These are phyloP conservation scores for Chrysotoxum bicinctum DNA, from an alignment of 2,888 invertebrate genomes.

Conservation along the genomic window DNA sequence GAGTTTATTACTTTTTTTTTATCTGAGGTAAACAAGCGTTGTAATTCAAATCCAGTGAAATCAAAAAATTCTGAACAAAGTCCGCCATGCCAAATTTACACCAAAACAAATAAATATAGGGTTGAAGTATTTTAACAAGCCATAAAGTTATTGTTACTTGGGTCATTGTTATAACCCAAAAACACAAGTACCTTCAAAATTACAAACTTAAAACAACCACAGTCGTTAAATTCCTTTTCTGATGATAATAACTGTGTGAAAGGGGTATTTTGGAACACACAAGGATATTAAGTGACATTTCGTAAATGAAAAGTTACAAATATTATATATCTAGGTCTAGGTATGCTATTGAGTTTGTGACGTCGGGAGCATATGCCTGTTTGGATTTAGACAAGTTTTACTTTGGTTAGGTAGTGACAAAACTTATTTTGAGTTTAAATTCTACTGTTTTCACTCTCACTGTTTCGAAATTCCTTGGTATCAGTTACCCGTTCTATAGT, in stretches of 20 bases:
- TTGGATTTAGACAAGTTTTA: not conserved
- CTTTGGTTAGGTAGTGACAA: too few species aligned
- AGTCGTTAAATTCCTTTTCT: not conserved
- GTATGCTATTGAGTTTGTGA: not conserved
- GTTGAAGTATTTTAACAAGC: not conserved
- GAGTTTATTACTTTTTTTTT: not conserved
- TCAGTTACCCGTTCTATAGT: too few species aligned
- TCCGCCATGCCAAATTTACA: not conserved
- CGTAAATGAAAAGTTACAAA: not conserved
- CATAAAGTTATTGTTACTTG: not conserved
- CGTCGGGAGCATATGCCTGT: not conserved
- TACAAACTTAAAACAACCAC: conserved; percentile 7
- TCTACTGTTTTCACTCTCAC: too few species aligned
- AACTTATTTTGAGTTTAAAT: too few species aligned
- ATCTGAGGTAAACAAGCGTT: not conserved
- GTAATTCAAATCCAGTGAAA: not conserved
- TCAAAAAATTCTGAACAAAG: not conserved
- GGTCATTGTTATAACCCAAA: not conserved
- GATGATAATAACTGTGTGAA: not conserved
- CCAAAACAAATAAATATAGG: not conserved
- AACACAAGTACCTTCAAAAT: not conserved
- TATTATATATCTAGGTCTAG: too few species aligned
- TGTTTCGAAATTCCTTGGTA: too few species aligned
- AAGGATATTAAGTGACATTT: not conserved
- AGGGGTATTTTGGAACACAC: not conserved